A percentile compares a stretch with the other conserved stretches of the same genome.
phyloP scores from a whole-genome alignment of 1,140 invertebrate genomes.

The Chlorops oryzae region DNA sequence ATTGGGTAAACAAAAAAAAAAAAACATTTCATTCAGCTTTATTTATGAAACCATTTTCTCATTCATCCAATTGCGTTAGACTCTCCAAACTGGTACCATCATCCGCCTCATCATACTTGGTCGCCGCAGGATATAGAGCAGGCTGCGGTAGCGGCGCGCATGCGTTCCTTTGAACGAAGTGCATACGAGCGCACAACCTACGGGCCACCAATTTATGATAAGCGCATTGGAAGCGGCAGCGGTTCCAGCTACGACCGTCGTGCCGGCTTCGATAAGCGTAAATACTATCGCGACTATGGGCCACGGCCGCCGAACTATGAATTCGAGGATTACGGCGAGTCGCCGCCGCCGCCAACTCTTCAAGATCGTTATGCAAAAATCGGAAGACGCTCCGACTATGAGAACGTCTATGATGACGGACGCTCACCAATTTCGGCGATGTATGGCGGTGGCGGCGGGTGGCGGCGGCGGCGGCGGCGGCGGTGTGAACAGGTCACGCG shows the following conservation, averaged over 20 bases:
- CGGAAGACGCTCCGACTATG: slow-evolving; percentile 34
- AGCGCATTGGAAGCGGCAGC: slow-evolving; percentile 26
- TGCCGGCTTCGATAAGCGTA: slow-evolving; percentile 24
- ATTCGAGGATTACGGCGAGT: slow-evolving; percentile 26
- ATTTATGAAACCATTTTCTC: too few relatives aligned
- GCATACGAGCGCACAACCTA: slow-evolving; percentile 44
- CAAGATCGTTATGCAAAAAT: too few relatives aligned
- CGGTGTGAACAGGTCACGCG: slow-evolving; percentile 1
- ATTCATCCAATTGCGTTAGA: too few relatives aligned
- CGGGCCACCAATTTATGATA: slow-evolving; percentile 43
- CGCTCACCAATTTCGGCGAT: slow-evolving; percentile 38
- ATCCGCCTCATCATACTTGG: slow-evolving; percentile 42
- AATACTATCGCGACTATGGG: slow-evolving; percentile 37
- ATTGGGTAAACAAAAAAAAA: slow-evolving; percentile 26
- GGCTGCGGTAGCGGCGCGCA: slow-evolving; percentile 15
- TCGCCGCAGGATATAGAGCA: slow-evolving; percentile 45
- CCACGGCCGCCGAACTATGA: slow-evolving; percentile 40
- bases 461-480: slow-evolving; percentile 18
- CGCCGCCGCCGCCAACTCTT: slow-evolving; percentile 5
- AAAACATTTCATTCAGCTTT: too few relatives aligned
- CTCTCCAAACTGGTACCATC: slow-evolving; percentile 41
- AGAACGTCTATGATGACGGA: slow-evolving; percentile 41
- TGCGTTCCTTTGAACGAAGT: slow-evolving; percentile 39
- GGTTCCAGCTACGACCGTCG: slow-evolving; percentile 27
- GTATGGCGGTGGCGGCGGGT: neutral